phyloP scores from a whole-genome alignment of 2,888 invertebrate genomes.

The Deilephila elpenor region DNA sequence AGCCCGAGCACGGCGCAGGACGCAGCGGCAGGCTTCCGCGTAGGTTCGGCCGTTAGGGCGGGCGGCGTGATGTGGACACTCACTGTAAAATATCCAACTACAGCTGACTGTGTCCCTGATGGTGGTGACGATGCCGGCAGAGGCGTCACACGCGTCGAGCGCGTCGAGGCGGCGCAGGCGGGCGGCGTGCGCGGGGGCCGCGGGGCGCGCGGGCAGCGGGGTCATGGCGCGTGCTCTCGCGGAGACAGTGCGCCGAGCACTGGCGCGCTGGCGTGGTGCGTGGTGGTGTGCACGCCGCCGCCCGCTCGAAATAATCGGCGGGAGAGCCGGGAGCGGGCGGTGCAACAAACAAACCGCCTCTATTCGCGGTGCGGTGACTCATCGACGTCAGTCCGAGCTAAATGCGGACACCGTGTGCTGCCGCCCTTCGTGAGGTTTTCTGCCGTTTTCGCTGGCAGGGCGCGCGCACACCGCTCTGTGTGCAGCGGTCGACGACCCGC shows the following conservation, averaged over 20 bases:
- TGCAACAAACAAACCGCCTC: constrained; percentile 82
- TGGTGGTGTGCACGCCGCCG: constrained; percentile 51
- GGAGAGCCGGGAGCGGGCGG: constrained; percentile 79
- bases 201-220: constrained; percentile 76
- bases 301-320: constrained; percentile 76
- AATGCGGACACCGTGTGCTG: constrained; percentile 82
- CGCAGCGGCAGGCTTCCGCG: constrained; percentile 48
- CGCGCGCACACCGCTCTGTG: constrained; percentile 61
- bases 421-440: constrained; percentile 82
- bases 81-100: constrained; percentile 91
- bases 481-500: constrained; percentile 80
- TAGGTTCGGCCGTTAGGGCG: constrained; percentile 34
- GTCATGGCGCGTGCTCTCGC: constrained; percentile 75
- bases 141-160: constrained; percentile 75
- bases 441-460: constrained; percentile 78
- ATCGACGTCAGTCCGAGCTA: constrained; percentile 81
- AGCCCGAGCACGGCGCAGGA: constrained; percentile 47
- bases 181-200: constrained; percentile 46
- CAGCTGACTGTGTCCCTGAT: constrained; percentile 88
- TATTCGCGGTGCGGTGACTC: constrained; percentile 82
- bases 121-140: constrained; percentile 85
- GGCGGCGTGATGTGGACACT: constrained; percentile 64
- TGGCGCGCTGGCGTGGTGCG: constrained; percentile 44
- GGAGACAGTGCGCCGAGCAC: constrained; percentile 75
- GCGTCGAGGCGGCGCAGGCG: constrained; percentile 67